Evolutionary conservation across 2,797 vertebrate genomes (phyloP).

Genomic region (Acanthurus tractus): DNA sequence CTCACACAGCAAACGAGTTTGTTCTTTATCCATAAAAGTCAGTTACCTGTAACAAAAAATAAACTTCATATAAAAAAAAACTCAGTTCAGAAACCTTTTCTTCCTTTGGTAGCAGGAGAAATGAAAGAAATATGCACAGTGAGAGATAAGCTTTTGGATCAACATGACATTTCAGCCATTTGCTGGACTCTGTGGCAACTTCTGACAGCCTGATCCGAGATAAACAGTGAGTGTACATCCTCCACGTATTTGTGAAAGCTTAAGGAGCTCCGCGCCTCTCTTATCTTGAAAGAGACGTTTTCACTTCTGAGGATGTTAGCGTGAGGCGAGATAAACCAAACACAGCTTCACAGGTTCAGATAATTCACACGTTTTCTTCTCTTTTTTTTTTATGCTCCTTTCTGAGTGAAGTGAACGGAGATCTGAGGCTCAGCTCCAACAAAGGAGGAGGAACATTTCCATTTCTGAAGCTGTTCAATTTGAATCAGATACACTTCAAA

Average conservation of each 20-base stretch:
- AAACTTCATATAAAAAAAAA: not conserved
- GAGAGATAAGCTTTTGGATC: conserved; percentile 18
- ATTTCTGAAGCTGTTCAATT: conserved; percentile 17
- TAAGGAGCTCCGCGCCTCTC: conserved; percentile 8
- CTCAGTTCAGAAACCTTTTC: not conserved
- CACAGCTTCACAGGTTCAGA: conserved; percentile 18
- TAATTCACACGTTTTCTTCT: conserved; percentile 13
- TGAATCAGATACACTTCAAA: conserved; percentile 15
- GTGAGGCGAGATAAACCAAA: conserved; percentile 44
- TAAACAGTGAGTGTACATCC: conserved; percentile 21
- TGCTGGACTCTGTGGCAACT: not conserved
- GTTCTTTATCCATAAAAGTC: not conserved
- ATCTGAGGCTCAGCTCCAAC: conserved; percentile 14
- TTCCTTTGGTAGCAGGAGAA: conserved; percentile 1
- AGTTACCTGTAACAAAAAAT: not conserved
- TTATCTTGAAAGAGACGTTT: conserved; percentile 44
- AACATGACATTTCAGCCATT: conserved; percentile 32
- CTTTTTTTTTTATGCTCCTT: not conserved
- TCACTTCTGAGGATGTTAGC: conserved; percentile 24
- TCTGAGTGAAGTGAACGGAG: conserved; percentile 2
- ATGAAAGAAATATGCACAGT: not conserved
- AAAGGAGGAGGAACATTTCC: conserved; percentile 7
- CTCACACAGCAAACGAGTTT: not conserved
- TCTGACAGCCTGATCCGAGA: conserved; percentile 17
- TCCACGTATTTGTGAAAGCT: conserved; percentile 17